Percentiles rank a stretch among this genome's conserved stretches.
These are phyloP conservation scores for Noctua comes DNA, from an alignment of 2,888 invertebrate genomes.

Conservation along the genomic window DNA sequence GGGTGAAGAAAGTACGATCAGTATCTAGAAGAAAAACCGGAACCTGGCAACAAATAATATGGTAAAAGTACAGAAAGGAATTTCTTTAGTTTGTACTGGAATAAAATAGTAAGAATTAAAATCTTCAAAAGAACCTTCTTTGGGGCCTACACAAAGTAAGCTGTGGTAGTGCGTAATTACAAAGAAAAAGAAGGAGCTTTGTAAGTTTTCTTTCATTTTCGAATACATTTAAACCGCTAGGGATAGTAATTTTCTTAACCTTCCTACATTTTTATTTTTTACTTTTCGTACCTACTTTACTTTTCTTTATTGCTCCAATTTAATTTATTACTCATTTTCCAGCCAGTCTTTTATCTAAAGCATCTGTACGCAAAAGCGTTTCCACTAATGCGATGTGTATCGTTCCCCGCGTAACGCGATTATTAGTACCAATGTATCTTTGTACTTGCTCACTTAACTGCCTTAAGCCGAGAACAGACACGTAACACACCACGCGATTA, in stretches of 20 bases:
- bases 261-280: neutral
- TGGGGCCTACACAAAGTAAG: neutral
- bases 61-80: neutral
- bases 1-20: neutral
- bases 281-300: neutral
- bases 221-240: neutral
- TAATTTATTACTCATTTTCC: slow-evolving; percentile 33
- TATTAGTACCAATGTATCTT: slow-evolving; percentile 42
- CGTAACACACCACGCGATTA: slow-evolving; percentile 32
- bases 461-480: slow-evolving; percentile 24
- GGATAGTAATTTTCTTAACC: neutral
- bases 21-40: neutral
- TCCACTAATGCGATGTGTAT: slow-evolving; percentile 40
- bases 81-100: neutral
- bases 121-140: neutral
- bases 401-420: slow-evolving; percentile 19
- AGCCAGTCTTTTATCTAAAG: slow-evolving; percentile 17
- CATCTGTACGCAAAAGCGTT: slow-evolving; percentile 18
- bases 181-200: slow-evolving; percentile 2
- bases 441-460: slow-evolving; percentile 23
- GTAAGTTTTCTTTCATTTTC: neutral
- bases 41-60: neutral
- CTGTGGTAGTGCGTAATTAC: neutral
- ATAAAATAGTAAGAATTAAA: slow-evolving; percentile 7
- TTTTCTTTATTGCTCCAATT: slow-evolving; percentile 15